Evolutionary conservation across 2,113 vertebrate genomes (phyloP).

Genomic region (Ardeotis arabs): DNA sequence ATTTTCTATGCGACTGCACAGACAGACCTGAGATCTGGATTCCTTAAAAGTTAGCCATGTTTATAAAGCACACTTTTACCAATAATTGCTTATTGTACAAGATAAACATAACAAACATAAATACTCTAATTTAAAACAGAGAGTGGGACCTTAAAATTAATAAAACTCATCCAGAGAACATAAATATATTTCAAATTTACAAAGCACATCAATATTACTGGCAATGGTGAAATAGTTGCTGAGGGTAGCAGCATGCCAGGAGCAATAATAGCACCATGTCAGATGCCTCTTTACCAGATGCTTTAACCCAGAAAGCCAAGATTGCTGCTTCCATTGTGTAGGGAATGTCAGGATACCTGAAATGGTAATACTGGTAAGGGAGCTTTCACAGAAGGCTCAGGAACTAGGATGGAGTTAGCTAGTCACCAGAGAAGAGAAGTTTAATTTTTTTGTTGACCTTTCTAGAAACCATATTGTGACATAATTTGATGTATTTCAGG

Average conservation of each 20-base stretch:
- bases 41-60: neutral
- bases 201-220: neutral
- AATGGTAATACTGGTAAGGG: neutral
- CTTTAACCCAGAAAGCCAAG: neutral
- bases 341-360: neutral
- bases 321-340: accelerated
- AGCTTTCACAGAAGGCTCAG: neutral
- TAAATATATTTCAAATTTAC: neutral
- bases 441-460: neutral
- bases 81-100: neutral
- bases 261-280: neutral
- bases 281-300: neutral
- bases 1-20: neutral
- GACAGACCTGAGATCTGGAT: neutral
- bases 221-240: neutral
- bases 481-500: neutral
- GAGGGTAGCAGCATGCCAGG: neutral
- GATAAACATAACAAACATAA: neutral
- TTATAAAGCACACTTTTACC: neutral
- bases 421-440: too few species aligned
- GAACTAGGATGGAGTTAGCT: neutral
- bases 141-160: neutral
- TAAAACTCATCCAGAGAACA: neutral
- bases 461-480: neutral
- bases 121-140: neutral